phyloP scores from a whole-genome alignment of 1,140 invertebrate genomes.

The Agrilus planipennis region DNA sequence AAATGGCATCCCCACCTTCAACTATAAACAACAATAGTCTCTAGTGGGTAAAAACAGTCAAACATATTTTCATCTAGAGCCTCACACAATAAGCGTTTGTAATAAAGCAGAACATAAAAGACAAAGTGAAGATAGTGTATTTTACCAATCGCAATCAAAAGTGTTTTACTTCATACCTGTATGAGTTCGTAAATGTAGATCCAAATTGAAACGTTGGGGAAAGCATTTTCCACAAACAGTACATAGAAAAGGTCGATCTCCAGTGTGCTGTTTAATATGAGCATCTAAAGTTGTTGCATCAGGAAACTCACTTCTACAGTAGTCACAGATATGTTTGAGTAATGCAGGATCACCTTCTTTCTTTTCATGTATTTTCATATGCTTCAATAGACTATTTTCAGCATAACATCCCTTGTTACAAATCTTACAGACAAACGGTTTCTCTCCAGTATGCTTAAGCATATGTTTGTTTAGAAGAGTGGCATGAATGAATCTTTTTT shows the following conservation, averaged over 20 bases:
- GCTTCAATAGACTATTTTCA: slow-evolving; percentile 39
- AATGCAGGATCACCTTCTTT: slow-evolving; percentile 31
- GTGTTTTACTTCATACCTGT: slow-evolving; percentile 49
- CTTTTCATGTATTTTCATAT: slow-evolving; percentile 34
- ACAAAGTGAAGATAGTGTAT: too few species aligned
- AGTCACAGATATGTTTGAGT: slow-evolving; percentile 34
- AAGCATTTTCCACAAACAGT: slow-evolving; percentile 43
- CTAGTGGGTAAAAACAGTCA: too few species aligned
- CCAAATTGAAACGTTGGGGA: slow-evolving; percentile 47
- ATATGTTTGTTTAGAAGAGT: slow-evolving; percentile 50
- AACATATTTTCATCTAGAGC: too few species aligned
- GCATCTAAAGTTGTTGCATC: slow-evolving; percentile 36
- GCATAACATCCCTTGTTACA: slow-evolving; percentile 36
- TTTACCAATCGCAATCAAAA: too few species aligned
- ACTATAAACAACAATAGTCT: too few species aligned
- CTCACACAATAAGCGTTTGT: too few species aligned
- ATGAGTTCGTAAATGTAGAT: slow-evolving; percentile 57
- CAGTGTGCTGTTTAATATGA: slow-evolving; percentile 40
- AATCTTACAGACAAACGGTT: slow-evolving; percentile 53
- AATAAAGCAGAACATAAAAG: too few species aligned
- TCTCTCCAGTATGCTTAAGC: slow-evolving; percentile 48
- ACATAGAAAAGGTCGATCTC: slow-evolving; percentile 38
- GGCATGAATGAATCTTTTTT: slow-evolving; percentile 47
- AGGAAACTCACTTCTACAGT: slow-evolving; percentile 34
- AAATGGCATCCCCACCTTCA: too few species aligned